A percentile compares a stretch with the other conserved stretches of the same genome.
Conservation (phyloP, 1,140 invertebrate genomes). For the Thaumatotibia leucotreta region DNA sequence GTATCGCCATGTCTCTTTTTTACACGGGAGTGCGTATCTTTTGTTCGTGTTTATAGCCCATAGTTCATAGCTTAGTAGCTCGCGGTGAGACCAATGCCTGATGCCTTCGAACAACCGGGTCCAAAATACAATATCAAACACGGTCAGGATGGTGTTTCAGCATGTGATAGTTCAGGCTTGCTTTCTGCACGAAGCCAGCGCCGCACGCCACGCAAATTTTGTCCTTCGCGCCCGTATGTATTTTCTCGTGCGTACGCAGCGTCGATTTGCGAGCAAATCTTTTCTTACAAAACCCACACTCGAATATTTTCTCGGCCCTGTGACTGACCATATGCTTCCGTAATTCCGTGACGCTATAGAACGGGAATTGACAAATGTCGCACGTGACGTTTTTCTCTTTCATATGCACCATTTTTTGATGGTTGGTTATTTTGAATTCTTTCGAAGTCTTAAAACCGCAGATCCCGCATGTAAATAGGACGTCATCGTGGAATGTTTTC, state of each 20-base stretch:
- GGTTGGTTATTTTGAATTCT: neutral
- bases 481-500: neutral
- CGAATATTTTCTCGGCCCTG: neutral
- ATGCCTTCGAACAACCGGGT: too few relatives aligned
- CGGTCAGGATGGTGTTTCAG: conserved; percentile 17
- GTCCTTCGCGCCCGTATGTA: conserved; percentile 84
- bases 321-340: neutral
- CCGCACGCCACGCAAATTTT: conserved; percentile 86
- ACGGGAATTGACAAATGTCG: neutral
- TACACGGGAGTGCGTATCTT: too few relatives aligned
- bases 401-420: conserved; percentile 19
- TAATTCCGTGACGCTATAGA: neutral
- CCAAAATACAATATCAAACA: neutral
- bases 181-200: conserved; percentile 63
- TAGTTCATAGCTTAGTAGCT: too few relatives aligned
- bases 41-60: too few relatives aligned
- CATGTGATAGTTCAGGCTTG: conserved; percentile 25
- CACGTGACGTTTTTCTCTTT: conserved; percentile 15
- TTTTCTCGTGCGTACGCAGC: conserved; percentile 81
- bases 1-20: too few relatives aligned
- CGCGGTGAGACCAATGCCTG: too few relatives aligned
- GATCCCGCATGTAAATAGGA: conserved; percentile 10
- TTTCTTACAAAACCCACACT: conserved; percentile 3
- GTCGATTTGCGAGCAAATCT: conserved; percentile 34
- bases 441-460: conserved; percentile 3